Conservation (phyloP, 2,797 vertebrate genomes). For the Galago senegalensis region DNA sequence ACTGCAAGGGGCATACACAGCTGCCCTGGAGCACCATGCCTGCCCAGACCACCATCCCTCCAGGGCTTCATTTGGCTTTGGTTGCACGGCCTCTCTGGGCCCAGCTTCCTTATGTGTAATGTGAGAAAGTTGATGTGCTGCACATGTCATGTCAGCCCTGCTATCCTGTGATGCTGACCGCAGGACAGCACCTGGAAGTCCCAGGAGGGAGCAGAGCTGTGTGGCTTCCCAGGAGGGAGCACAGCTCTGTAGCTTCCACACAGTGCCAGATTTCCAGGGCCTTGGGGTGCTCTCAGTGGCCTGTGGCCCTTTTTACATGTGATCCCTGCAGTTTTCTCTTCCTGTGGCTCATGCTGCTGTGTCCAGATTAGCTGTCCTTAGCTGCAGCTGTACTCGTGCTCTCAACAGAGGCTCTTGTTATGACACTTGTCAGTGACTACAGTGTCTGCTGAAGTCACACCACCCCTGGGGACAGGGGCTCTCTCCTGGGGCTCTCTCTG, state of each 20-base stretch:
- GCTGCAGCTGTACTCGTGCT: rapidly evolving
- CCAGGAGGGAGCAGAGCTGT: neutral
- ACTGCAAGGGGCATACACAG: too few relatives aligned
- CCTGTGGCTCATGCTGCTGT: neutral
- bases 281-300: neutral
- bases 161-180: neutral
- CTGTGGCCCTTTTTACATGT: neutral
- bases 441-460: neutral
- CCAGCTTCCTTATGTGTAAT: neutral
- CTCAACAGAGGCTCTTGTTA: neutral
- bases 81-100: neutral
- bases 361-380: neutral
- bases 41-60: rapidly evolving
- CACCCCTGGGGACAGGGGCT: neutral
- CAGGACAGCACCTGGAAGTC: constrained; percentile 52
- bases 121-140: neutral
- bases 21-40: neutral
- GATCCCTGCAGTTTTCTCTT: neutral
- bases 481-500: too few relatives aligned
- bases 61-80: neutral
- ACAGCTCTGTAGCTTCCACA: neutral
- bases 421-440: neutral
- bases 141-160: constrained; percentile 39
- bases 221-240: too few relatives aligned
- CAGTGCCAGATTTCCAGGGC: neutral